phyloP scores from a whole-genome alignment of 1,140 invertebrate species.

The Diorhabda carinulata region DNA sequence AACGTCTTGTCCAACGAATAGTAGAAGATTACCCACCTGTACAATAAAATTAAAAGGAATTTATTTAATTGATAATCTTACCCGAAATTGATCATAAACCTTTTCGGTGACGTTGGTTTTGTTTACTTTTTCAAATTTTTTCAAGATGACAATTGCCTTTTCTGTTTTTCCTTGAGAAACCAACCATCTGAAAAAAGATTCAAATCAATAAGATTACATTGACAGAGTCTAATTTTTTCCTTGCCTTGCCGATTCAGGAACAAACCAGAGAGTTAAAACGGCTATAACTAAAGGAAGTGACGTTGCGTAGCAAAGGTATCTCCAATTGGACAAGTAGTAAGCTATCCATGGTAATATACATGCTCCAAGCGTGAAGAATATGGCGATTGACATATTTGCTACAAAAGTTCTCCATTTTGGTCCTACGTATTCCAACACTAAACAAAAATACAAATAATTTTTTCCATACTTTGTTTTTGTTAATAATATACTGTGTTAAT shows the following conservation, averaged over 20 bases:
- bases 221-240: background rate
- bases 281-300: constrained; percentile 70
- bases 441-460: constrained; percentile 36
- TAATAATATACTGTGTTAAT: too few species aligned
- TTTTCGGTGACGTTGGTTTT: constrained; percentile 66
- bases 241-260: constrained; percentile 78
- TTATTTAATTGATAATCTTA: constrained; percentile 34
- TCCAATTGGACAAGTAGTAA: constrained; percentile 71
- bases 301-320: constrained; percentile 65
- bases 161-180: constrained; percentile 77
- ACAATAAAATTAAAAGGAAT: too few species aligned
- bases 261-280: constrained; percentile 65
- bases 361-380: constrained; percentile 80
- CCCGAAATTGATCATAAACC: constrained; percentile 69
- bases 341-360: constrained; percentile 78
- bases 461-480: too few species aligned
- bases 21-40: too few species aligned
- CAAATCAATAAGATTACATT: constrained; percentile 19
- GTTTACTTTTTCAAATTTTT: constrained; percentile 77
- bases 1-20: too few species aligned
- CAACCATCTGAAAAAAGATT: constrained; percentile 62
- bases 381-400: constrained; percentile 83
- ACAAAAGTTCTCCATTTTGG: constrained; percentile 84
- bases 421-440: constrained; percentile 83
- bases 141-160: constrained; percentile 70